phyloP scores from a whole-genome alignment of 2,797 vertebrate species.

The Lerista edwardsae region DNA sequence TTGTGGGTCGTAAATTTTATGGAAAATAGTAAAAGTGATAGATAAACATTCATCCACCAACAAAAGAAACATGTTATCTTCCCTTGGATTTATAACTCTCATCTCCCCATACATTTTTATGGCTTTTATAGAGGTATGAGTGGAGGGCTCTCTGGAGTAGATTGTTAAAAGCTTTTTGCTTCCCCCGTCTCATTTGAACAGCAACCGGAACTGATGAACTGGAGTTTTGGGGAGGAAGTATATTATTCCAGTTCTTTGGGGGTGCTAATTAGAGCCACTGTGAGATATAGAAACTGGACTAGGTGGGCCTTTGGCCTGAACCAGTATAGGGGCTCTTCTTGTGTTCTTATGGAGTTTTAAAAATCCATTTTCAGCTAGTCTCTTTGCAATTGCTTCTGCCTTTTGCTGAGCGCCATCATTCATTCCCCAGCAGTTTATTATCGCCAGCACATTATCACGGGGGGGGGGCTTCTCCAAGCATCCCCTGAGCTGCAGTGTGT shows the following conservation, averaged over 20 bases:
- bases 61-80: conserved; percentile 25
- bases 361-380: too few relatives aligned
- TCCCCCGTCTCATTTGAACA: neutral
- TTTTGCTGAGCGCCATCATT: too few relatives aligned
- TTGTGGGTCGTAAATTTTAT: conserved; percentile 60
- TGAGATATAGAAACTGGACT: too few relatives aligned
- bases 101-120: fast-evolving
- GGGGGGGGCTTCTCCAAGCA: too few relatives aligned
- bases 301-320: too few relatives aligned
- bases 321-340: too few relatives aligned
- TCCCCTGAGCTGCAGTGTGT: too few relatives aligned
- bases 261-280: neutral
- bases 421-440: too few relatives aligned
- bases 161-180: neutral
- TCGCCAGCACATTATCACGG: too few relatives aligned
- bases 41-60: conserved; percentile 56
- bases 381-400: too few relatives aligned
- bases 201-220: too few relatives aligned
- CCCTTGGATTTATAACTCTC: conserved; percentile 53
- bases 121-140: conserved; percentile 20
- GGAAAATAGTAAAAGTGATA: conserved; percentile 47
- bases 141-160: neutral
- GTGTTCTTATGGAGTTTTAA: too few relatives aligned
- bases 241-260: neutral
- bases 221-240: neutral